Percentiles rank a stretch among this genome's conserved stretches.
These are phyloP conservation scores for Lineus longissimus DNA, from an alignment of 1,140 invertebrate species.

Conservation along the genomic window DNA sequence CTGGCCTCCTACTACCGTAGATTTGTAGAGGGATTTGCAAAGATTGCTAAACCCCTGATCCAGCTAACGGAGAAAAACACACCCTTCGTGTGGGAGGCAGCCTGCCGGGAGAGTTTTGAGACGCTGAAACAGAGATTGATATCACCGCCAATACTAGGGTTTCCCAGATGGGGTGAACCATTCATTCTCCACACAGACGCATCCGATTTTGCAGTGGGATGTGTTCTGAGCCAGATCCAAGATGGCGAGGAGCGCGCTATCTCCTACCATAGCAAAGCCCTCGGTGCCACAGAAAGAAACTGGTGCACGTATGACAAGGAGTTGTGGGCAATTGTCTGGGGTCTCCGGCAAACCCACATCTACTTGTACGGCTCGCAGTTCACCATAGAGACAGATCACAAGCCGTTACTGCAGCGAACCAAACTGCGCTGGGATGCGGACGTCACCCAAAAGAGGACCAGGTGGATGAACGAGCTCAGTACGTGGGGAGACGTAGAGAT, in stretches of 20 bases:
- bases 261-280: constrained; percentile 18
- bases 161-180: constrained; percentile 16
- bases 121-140: constrained; percentile 19
- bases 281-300: constrained; percentile 19
- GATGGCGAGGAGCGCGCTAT: constrained; percentile 24
- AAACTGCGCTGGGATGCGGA: not conserved
- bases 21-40: constrained; percentile 30
- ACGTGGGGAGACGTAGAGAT: constrained; percentile 5
- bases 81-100: constrained; percentile 10
- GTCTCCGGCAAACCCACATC: constrained; percentile 13
- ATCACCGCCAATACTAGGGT: constrained; percentile 22
- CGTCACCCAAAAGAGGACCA: constrained; percentile 8
- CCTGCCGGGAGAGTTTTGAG: constrained; percentile 20
- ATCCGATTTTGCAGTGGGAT: not conserved
- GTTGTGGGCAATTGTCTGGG: constrained; percentile 18
- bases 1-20: constrained; percentile 29
- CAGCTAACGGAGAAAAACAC: constrained; percentile 20
- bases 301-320: constrained; percentile 17
- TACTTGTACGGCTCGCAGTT: constrained; percentile 20
- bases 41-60: constrained; percentile 28
- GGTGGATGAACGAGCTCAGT: not conserved
- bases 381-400: constrained; percentile 13
- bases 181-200: constrained; percentile 20
- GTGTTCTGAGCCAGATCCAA: constrained; percentile 12
- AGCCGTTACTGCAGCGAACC: constrained; percentile 1